These are phyloP conservation scores for Phyto melanocephala DNA, from an alignment of 2,888 invertebrate species.

Conservation along the genomic window DNA sequence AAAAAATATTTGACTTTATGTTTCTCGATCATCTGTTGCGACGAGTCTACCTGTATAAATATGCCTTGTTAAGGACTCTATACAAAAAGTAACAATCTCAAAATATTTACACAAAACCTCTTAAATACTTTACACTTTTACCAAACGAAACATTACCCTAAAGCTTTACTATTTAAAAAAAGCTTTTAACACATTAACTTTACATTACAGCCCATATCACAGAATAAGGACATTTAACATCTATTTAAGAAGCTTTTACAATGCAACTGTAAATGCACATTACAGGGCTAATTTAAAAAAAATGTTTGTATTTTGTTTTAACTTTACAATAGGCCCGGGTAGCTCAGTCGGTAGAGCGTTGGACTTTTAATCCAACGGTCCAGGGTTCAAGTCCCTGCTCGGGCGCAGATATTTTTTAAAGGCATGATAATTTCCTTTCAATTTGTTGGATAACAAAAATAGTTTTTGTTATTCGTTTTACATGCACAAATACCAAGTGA, in stretches of 20 bases:
- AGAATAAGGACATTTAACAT: neutral
- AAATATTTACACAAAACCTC: no score
- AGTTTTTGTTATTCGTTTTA: no score
- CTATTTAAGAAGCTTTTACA: neutral
- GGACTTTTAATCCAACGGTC: slow-evolving; percentile 78
- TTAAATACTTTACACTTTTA: neutral
- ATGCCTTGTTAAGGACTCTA: no score
- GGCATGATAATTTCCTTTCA: neutral
- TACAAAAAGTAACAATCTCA: no score
- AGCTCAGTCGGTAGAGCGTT: slow-evolving; percentile 80
- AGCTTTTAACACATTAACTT: neutral
- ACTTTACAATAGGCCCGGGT: slow-evolving; percentile 73
- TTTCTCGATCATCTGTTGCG: no score
- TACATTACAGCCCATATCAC: neutral
- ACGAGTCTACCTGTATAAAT: no score
- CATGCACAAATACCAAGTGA: slow-evolving; percentile 1
- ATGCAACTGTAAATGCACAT: neutral
- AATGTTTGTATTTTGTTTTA: neutral
- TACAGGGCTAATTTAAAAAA: neutral
- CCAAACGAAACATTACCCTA: neutral
- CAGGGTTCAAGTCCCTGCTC: slow-evolving; percentile 73
- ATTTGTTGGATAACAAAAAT: neutral
- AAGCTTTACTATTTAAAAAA: neutral
- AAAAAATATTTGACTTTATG: no score
- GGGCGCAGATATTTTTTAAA: slow-evolving; percentile 65